Evolutionary conservation across 2,113 vertebrate genomes (phyloP), one percentile per base, ranked within the genome.

Genomic region (Sitta europaea): DNA sequence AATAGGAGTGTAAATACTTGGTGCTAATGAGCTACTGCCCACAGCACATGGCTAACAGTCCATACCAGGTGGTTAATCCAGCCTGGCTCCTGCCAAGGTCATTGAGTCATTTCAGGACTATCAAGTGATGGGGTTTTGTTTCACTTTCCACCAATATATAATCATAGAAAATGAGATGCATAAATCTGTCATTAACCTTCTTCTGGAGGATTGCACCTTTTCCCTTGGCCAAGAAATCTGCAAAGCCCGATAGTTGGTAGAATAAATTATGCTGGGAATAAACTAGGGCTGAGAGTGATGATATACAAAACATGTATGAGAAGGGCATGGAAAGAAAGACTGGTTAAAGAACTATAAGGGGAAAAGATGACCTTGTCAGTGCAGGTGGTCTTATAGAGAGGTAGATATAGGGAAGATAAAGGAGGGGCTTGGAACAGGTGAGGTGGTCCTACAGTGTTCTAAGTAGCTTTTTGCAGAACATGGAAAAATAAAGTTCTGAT

Each of bases 1-100:
- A 90, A 96, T 51, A 71, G 66, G 67, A 96, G 77, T 65, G 66
- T 93, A 90, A 96, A 86, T 94, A 78, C 75, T 74, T 93, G 92
- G 35, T 95, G 63, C 68, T 97, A 88, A 94, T 90, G 68, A 91
- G 54, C 65, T 92, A 27, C 67, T 86, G 81, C 51, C 74, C 78
- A 45, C 57, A 81, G 88, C 48, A 77, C 75, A 58, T 75, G 74
- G 79, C 77, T 90, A 48, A 79, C 53, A 76, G 86, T 74, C 83
- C 38, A 62, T 35, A 80, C 95, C 88, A 80, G 59, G 59, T 91
- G 62, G 58, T 68, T 81, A 67, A 62, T 85, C 71, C 78, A 92
- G 38, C 21, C 57, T 91, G 19, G 42, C 48, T 95, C 50, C 35
- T 92, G 71, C 55, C 72, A 90, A 92, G 95, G 95, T 97, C 93